Percentiles rank a stretch among this genome's conserved stretches.
Evolutionary conservation across 2,888 invertebrate genomes (phyloP).

Genomic region (Melanotus villosus): DNA sequence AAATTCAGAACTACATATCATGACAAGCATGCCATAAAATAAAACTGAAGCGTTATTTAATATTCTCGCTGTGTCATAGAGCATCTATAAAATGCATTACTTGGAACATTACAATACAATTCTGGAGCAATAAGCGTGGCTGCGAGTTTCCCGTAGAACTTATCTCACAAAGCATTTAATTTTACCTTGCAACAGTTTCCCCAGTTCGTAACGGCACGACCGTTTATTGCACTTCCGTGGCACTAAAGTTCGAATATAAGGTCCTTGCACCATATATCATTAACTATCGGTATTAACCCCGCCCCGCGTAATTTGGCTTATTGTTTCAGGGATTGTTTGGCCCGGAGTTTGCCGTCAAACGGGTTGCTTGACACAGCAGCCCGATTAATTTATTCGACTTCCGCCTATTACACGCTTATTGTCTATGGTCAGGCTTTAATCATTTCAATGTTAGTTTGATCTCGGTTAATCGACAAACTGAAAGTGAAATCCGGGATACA

Average conservation of each 20-base stretch:
- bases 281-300: conserved; percentile 52
- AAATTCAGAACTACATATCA: not conserved
- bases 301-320: conserved; percentile 53
- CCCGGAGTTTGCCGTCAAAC: conserved; percentile 21
- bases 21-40: not conserved
- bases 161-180: conserved; percentile 30
- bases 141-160: conserved; percentile 3
- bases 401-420: conserved; percentile 45
- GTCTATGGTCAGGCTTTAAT: conserved; percentile 34
- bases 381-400: conserved; percentile 50
- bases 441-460: conserved; percentile 1
- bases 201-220: conserved; percentile 40
- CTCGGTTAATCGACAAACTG: not conserved
- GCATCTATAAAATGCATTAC: conserved; percentile 28
- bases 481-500: not conserved
- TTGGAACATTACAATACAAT: conserved; percentile 12
- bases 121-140: conserved; percentile 13
- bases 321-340: conserved; percentile 47
- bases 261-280: conserved; percentile 51
- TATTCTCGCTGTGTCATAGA: conserved; percentile 13
- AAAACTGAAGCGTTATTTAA: conserved; percentile 14
- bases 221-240: conserved; percentile 52
- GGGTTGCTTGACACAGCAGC: conserved; percentile 33
- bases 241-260: conserved; percentile 47
- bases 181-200: conserved; percentile 29